Evolutionary conservation across 64 coral and sea anemone species (phyloP).

Genomic region (Stichodactyla helianthus): DNA sequence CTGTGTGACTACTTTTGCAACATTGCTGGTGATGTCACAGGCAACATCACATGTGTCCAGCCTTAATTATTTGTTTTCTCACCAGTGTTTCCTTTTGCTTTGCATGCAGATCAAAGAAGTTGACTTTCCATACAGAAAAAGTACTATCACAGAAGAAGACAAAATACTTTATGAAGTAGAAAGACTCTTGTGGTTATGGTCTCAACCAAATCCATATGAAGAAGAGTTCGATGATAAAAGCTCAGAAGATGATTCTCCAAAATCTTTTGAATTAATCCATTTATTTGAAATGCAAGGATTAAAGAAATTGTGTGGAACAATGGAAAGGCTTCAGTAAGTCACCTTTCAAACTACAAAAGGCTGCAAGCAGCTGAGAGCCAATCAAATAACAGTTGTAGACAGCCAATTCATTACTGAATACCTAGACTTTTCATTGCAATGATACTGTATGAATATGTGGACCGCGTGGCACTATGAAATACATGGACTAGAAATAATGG

Average conservation of each 20-base stretch:
- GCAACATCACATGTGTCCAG: no score
- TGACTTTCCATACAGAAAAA: constrained; percentile 57
- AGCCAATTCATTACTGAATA: no score
- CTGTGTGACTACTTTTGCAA: no score
- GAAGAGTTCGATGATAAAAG: constrained; percentile 18
- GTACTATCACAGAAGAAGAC: constrained; percentile 56
- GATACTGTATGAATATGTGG: no score
- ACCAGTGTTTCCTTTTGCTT: no score
- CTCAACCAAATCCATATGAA: constrained; percentile 23
- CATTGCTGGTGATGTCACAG: no score
- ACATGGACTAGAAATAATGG: no score
- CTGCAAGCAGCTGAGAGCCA: neutral
- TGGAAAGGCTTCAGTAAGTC: neutral
- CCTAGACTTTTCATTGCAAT: no score
- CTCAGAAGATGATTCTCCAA: constrained; percentile 2
- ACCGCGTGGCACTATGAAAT: no score
- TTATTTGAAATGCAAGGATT: constrained; percentile 5
- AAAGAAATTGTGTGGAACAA: constrained; percentile 24
- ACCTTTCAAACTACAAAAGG: neutral
- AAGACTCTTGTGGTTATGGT: constrained; percentile 55
- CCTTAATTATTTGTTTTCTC: no score
- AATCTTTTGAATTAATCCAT: constrained; percentile 20
- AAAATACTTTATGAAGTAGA: constrained; percentile 79
- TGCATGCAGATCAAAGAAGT: constrained; percentile 46
- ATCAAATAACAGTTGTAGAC: neutral